phyloP scores from a whole-genome alignment of 1,140 invertebrate genomes.

The Megalopta genalis region DNA sequence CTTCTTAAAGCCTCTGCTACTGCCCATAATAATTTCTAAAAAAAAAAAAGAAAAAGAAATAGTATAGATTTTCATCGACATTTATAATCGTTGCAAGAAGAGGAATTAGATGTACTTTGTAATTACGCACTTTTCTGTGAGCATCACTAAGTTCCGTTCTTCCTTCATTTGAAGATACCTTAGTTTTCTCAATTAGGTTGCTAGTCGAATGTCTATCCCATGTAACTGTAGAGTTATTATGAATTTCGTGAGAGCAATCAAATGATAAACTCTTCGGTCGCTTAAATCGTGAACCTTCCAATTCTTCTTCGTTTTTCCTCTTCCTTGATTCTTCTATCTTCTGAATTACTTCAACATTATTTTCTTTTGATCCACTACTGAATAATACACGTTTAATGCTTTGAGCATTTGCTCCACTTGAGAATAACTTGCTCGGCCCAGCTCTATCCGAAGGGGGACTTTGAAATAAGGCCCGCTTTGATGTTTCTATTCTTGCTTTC shows the following conservation, averaged over 20 bases:
- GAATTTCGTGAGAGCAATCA: conserved; percentile 74
- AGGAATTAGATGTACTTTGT: neutral
- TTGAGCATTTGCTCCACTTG: conserved; percentile 61
- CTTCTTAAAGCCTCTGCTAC: conserved; percentile 83
- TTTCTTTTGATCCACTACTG: conserved; percentile 77
- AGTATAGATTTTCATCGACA: conserved; percentile 19
- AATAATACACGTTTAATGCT: conserved; percentile 83
- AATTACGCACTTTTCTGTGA: conserved; percentile 82
- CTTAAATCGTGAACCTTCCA: conserved; percentile 78
- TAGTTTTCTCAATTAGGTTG: conserved; percentile 56
- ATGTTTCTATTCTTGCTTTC: conserved; percentile 76
- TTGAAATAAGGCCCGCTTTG: conserved; percentile 84
- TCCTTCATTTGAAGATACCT: conserved; percentile 35
- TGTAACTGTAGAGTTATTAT: conserved; percentile 50
- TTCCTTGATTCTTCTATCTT: conserved; percentile 73
- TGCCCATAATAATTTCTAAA: conserved; percentile 86
- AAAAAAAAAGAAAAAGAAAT: conserved; percentile 47
- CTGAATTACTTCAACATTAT: conserved; percentile 46
- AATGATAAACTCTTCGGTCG: conserved; percentile 83
- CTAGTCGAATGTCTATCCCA: conserved; percentile 67
- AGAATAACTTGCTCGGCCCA: conserved; percentile 70
- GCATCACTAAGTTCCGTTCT: conserved; percentile 81
- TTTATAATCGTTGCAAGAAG: neutral
- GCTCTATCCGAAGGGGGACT: conserved; percentile 80
- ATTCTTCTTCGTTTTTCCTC: conserved; percentile 80